Evolutionary conservation across 1,140 invertebrate genomes (phyloP).

Genomic region (Carcinoscorpius rotundicauda): DNA sequence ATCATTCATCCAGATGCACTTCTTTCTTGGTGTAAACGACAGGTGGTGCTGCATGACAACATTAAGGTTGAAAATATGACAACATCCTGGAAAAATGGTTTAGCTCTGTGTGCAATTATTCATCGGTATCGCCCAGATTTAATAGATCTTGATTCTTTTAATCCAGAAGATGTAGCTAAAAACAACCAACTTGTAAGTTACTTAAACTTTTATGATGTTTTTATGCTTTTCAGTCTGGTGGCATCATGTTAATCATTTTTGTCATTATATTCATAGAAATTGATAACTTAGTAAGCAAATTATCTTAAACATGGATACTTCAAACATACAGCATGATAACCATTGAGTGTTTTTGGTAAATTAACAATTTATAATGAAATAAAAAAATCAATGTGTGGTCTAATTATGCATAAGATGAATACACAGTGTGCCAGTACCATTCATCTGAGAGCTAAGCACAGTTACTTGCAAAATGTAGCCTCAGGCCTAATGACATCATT

Average conservation of each 20-base stretch:
- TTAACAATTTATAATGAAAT: too few species aligned
- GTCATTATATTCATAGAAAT: too few species aligned
- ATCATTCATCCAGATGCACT: constrained; percentile 58
- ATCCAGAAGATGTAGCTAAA: constrained; percentile 45
- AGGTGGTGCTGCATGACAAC: constrained; percentile 50
- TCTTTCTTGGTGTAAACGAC: constrained; percentile 59
- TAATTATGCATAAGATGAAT: too few species aligned
- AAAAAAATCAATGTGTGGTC: too few species aligned
- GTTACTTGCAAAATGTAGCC: too few species aligned
- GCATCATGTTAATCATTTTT: background rate
- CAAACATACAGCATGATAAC: too few species aligned
- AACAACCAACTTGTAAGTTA: constrained; percentile 54
- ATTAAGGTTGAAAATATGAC: constrained; percentile 55
- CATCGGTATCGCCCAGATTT: constrained; percentile 78
- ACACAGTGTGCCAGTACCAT: too few species aligned
- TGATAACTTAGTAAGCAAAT: too few species aligned
- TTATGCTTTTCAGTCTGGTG: constrained; percentile 6
- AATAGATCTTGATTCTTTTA: constrained; percentile 54
- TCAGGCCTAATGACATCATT: too few species aligned
- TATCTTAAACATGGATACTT: too few species aligned
- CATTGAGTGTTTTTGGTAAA: too few species aligned
- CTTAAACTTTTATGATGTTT: background rate
- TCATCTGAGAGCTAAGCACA: too few species aligned
- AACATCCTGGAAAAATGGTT: constrained; percentile 57
- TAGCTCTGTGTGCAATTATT: constrained; percentile 69